phyloP scores from a whole-genome alignment of 2,797 vertebrate species.

The Gobio occitaniae region DNA sequence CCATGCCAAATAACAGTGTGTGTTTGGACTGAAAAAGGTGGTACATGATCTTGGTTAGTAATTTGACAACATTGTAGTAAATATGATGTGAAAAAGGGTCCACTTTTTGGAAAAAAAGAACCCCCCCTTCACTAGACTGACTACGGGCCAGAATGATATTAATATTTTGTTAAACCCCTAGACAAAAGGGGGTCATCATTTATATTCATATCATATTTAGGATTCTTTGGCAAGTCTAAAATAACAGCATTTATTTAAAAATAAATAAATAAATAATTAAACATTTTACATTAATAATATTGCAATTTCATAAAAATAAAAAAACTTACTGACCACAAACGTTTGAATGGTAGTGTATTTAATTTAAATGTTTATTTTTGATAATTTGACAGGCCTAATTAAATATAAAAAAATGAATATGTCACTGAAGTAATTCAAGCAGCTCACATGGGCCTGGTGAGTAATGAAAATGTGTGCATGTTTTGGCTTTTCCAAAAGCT shows the following conservation, averaged over 20 bases:
- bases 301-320: background rate
- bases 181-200: no score
- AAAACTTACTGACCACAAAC: background rate
- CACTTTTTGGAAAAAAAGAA: no score
- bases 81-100: no score
- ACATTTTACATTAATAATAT: no score
- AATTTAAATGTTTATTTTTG: background rate
- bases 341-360: background rate
- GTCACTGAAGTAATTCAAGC: background rate
- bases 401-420: background rate
- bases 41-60: no score
- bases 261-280: background rate
- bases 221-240: background rate
- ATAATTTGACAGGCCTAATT: background rate
- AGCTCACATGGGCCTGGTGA: constrained; percentile 3
- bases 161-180: no score
- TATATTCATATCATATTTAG: no score
- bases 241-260: background rate
- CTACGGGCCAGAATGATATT: no score
- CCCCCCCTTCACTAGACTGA: no score
- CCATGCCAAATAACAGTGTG: no score
- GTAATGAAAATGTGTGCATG: constrained; percentile 24
- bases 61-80: no score
- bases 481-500: constrained; percentile 29
- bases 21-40: no score